Evolutionary conservation across 2,888 invertebrate genomes (phyloP).

Genomic region (Oscheius sp.): DNA sequence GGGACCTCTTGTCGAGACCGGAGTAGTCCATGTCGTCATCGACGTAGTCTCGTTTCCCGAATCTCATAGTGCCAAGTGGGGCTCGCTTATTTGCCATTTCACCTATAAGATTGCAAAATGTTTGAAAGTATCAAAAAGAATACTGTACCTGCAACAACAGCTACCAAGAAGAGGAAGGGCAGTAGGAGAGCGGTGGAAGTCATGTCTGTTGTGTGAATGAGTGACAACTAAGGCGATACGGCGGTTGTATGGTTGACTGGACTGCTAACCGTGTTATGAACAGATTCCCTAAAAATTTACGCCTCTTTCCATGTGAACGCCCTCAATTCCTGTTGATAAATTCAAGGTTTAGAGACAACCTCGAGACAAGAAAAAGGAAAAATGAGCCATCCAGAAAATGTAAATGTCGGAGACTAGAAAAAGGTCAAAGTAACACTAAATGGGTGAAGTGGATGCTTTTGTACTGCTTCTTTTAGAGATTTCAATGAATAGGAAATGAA

Average conservation of each 20-base stretch:
- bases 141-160: not conserved
- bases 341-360: too few relatives aligned
- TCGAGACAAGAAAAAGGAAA: too few relatives aligned
- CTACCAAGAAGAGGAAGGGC: constrained; percentile 6
- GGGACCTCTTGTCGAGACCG: constrained; percentile 23
- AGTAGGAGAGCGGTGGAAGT: constrained; percentile 15
- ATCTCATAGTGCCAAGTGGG: constrained; percentile 62
- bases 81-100: constrained; percentile 45
- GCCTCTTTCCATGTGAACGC: constrained; percentile 3
- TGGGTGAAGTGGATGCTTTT: constrained; percentile 21
- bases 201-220: constrained; percentile 24
- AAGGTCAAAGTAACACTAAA: not conserved
- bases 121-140: not conserved
- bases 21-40: constrained; percentile 32
- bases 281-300: constrained; percentile 24
- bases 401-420: too few relatives aligned
- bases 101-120: not conserved
- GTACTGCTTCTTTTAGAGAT: constrained; percentile 15
- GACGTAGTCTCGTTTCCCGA: constrained; percentile 44
- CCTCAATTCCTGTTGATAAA: not conserved
- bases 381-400: too few relatives aligned
- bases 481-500: constrained; percentile 33
- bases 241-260: constrained; percentile 36
- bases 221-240: constrained; percentile 20
- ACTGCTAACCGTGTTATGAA: constrained; percentile 22